Conservation (phyloP, 2,888 invertebrate species). For the Xestia rhomboidea region DNA sequence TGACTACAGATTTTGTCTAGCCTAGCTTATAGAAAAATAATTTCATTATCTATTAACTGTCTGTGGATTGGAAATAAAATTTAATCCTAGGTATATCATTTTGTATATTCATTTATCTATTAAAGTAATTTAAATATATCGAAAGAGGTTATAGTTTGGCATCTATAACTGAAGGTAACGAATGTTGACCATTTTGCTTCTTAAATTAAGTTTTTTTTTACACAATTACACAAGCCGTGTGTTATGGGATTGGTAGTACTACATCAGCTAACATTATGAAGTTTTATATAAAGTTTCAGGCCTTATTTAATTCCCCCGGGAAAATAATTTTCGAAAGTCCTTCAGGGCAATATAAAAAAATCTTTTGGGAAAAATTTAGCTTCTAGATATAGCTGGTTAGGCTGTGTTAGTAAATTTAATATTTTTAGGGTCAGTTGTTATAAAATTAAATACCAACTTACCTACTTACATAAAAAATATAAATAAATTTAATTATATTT, state of each 20-base stretch:
- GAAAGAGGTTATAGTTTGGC: conserved; percentile 5
- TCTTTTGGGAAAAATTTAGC: not conserved
- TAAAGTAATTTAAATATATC: too few species aligned
- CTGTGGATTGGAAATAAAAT: not conserved
- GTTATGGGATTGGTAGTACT: not conserved
- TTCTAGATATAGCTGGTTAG: too few species aligned
- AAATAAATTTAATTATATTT: too few species aligned
- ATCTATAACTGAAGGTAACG: not conserved
- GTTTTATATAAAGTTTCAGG: not conserved
- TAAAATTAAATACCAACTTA: not conserved
- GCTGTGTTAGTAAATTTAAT: not conserved
- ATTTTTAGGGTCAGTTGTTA: not conserved
- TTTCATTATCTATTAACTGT: not conserved
- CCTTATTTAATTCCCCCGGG: not conserved
- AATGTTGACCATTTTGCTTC: not conserved
- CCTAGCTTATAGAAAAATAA: not conserved
- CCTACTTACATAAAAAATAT: too few species aligned
- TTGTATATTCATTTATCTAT: not conserved
- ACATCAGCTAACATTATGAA: not conserved
- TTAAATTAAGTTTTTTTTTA: not conserved
- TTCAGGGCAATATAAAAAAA: not conserved
- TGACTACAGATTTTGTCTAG: not conserved
- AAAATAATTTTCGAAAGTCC: not conserved
- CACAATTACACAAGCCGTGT: not conserved
- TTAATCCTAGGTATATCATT: not conserved